These are phyloP conservation scores for Sitophilus oryzae DNA, from an alignment of 1,140 invertebrate genomes.

Conservation along the genomic window DNA sequence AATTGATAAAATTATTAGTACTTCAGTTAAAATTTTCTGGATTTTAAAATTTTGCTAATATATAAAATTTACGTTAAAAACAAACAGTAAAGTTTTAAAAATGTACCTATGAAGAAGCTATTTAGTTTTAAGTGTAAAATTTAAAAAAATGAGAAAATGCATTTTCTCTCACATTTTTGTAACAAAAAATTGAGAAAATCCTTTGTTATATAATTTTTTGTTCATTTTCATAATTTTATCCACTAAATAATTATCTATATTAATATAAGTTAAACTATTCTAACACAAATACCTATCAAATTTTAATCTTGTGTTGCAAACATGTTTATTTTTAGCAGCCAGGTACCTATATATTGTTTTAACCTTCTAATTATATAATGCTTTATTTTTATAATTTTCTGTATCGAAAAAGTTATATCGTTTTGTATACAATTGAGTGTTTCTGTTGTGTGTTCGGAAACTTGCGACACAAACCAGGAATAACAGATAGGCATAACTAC, in stretches of 20 bases:
- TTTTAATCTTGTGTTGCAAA: conserved; percentile 9
- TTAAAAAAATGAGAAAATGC: too few species aligned
- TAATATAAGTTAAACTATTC: neutral
- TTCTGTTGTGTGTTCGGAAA: neutral
- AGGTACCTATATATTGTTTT: conserved; percentile 1
- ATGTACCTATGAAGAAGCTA: too few species aligned
- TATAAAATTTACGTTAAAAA: too few species aligned
- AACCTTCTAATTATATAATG: neutral
- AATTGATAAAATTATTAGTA: too few species aligned
- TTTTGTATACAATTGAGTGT: neutral
- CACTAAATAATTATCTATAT: neutral
- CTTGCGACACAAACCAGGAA: neutral
- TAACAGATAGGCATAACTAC: neutral
- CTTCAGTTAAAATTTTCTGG: too few species aligned
- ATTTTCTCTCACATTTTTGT: too few species aligned
- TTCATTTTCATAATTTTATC: neutral
- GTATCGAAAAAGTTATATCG: neutral
- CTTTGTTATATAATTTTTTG: too few species aligned
- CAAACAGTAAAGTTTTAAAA: too few species aligned
- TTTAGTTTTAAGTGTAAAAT: too few species aligned
- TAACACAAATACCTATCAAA: conserved; percentile 19
- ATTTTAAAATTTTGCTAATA: too few species aligned
- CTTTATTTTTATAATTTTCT: neutral
- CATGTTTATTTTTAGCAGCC: conserved; percentile 11
- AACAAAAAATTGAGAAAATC: neutral